These are phyloP conservation scores for Hetaerina titia DNA, from an alignment of 2,888 invertebrate species.

Conservation along the genomic window DNA sequence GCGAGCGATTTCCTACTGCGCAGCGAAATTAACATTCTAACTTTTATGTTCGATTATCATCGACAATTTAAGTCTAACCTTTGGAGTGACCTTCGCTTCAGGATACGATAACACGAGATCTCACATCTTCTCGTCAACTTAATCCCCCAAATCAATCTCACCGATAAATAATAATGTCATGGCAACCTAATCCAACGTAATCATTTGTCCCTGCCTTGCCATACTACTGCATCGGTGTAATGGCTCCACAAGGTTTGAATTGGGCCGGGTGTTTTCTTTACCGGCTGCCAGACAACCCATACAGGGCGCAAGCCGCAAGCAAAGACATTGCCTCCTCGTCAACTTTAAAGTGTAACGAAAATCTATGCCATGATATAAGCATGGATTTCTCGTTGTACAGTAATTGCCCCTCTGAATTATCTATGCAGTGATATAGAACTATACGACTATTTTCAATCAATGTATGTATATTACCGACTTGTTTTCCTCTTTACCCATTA, in stretches of 20 bases:
- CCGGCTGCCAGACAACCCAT: too few relatives aligned
- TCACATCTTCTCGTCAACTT: neutral
- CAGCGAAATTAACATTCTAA: neutral
- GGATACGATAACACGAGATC: neutral
- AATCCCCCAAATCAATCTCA: neutral
- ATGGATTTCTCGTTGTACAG: too few relatives aligned
- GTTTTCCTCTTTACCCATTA: too few relatives aligned
- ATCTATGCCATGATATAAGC: too few relatives aligned
- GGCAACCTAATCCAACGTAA: neutral
- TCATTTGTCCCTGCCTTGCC: neutral
- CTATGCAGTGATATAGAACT: too few relatives aligned
- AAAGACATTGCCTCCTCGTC: too few relatives aligned
- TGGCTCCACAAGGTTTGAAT: neutral
- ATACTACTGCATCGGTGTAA: neutral
- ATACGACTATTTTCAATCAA: too few relatives aligned
- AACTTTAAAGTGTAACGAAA: too few relatives aligned
- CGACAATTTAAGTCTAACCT: neutral
- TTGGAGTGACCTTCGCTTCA: neutral
- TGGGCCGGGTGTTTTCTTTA: neutral
- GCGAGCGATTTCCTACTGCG: neutral
- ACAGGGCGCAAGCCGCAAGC: too few relatives aligned
- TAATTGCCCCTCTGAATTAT: too few relatives aligned
- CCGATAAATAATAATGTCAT: neutral
- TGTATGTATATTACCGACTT: too few relatives aligned
- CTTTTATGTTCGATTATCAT: neutral